phyloP scores from a whole-genome alignment of 2,888 invertebrate species.

The Drosophila borealis region DNA sequence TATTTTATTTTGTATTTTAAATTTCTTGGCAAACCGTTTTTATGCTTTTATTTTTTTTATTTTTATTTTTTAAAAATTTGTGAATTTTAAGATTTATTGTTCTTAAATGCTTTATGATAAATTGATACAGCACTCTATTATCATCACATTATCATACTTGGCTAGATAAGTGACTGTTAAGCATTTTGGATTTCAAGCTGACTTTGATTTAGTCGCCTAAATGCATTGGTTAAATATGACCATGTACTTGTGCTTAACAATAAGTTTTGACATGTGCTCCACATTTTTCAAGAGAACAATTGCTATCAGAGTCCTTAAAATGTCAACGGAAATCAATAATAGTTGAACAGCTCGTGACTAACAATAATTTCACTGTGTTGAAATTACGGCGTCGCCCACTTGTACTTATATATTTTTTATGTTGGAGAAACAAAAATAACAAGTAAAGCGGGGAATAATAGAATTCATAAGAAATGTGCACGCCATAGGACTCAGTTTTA shows the following conservation, averaged over 20 bases:
- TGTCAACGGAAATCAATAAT: conserved; percentile 32
- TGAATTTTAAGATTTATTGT: background rate
- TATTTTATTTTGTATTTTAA: conserved; percentile 1
- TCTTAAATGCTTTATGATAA: conserved; percentile 13
- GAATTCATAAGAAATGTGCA: no score
- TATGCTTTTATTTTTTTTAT: conserved; percentile 28
- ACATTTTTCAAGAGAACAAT: conserved; percentile 5
- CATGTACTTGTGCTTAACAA: conserved; percentile 1
- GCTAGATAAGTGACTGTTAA: conserved; percentile 1
- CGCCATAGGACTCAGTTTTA: background rate
- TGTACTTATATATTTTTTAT: background rate
- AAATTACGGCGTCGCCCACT: background rate
- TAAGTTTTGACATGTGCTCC: conserved; percentile 1
- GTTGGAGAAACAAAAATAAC: background rate
- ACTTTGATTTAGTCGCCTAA: conserved; percentile 17
- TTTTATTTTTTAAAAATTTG: conserved; percentile 9
- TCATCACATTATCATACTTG: no score
- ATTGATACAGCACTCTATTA: background rate
- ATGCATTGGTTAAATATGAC: background rate
- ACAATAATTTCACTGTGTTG: conserved; percentile 17
- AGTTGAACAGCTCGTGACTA: conserved; percentile 12
- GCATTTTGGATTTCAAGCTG: background rate
- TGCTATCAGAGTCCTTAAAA: conserved; percentile 11
- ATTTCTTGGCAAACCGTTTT: conserved; percentile 22
- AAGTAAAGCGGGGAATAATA: no score